These are phyloP conservation scores for Casuarius casuarius DNA, from an alignment of 2,113 vertebrate species.

Conservation along the genomic window DNA sequence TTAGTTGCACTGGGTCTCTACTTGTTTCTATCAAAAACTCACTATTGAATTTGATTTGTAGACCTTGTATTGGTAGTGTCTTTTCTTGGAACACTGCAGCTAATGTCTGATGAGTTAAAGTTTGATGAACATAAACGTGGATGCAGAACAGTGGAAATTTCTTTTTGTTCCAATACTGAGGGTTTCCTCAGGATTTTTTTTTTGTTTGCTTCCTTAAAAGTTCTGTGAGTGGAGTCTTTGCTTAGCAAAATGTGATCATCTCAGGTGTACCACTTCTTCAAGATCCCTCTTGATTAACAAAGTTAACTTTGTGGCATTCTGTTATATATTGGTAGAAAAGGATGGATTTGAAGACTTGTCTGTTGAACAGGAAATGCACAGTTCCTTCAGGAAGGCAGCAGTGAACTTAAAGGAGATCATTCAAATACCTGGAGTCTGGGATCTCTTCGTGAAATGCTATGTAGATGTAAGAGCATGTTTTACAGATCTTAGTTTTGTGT, in stretches of 20 bases:
- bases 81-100: not conserved
- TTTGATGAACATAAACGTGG: not conserved
- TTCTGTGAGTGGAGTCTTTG: not conserved
- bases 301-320: not conserved
- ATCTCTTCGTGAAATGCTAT: conserved; percentile 88
- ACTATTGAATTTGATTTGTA: not conserved
- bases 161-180: not conserved
- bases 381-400: conserved; percentile 86
- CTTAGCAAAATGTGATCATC: not conserved
- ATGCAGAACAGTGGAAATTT: not conserved
- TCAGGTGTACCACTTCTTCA: not conserved
- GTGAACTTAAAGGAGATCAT: conserved; percentile 82
- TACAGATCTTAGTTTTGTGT: not conserved
- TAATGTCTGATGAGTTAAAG: not conserved
- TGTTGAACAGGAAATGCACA: conserved; percentile 76
- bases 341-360: conserved; percentile 56
- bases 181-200: not conserved
- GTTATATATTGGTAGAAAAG: conserved; percentile 57
- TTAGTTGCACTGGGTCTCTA: not conserved
- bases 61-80: not conserved
- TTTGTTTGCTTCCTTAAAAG: not conserved
- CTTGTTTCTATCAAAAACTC: not conserved
- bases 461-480: conserved; percentile 81
- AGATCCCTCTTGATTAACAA: not conserved
- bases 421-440: conserved; percentile 90